Conservation (phyloP, 1,140 invertebrate genomes). For the Chironomus striatipennis region DNA sequence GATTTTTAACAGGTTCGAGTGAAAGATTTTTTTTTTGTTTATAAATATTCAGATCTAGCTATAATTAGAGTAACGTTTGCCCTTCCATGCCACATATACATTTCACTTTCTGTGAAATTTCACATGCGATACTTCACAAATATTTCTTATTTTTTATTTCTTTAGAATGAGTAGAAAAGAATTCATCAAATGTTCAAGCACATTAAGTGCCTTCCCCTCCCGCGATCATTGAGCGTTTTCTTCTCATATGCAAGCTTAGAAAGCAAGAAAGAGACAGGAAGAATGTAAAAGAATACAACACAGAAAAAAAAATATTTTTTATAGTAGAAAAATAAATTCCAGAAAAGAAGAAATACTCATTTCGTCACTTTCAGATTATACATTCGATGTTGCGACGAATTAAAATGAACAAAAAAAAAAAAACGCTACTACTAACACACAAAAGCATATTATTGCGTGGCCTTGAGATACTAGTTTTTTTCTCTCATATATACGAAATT, state of each 20-base stretch:
- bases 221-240: too few species aligned
- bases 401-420: neutral
- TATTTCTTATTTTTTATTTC: too few species aligned
- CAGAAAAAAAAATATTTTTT: neutral
- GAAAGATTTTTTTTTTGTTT: neutral
- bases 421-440: conserved; percentile 12
- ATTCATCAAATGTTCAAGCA: too few species aligned
- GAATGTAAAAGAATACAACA: neutral
- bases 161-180: too few species aligned
- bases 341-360: conserved; percentile 16
- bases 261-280: neutral
- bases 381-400: conserved; percentile 5
- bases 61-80: too few species aligned
- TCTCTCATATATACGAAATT: conserved; percentile 16
- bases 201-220: too few species aligned
- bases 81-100: too few species aligned
- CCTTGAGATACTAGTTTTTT: conserved; percentile 20
- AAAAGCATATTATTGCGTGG: conserved; percentile 7
- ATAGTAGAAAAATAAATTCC: neutral
- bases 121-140: neutral
- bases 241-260: too few species aligned
- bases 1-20: neutral
- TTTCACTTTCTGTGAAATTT: neutral
- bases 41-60: too few species aligned
- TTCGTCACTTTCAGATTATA: conserved; percentile 24